phyloP scores from a whole-genome alignment of 2,113 vertebrate genomes.

The Crocuta crocuta region DNA sequence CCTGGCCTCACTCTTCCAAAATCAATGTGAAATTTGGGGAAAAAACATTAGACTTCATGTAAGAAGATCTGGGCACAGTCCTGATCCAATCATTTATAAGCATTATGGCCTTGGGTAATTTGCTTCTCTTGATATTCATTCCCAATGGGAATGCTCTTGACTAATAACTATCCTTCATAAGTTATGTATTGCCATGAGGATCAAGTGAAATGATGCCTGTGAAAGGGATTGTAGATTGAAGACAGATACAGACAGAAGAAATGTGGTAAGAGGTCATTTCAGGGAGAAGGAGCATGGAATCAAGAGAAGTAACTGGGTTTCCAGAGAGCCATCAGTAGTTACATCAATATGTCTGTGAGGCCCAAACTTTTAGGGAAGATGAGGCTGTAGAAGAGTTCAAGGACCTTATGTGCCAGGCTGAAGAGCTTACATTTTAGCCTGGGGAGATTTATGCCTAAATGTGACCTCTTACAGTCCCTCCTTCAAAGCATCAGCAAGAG shows the following conservation, averaged over 20 bases:
- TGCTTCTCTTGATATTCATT: background rate
- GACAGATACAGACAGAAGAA: background rate
- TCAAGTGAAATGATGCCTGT: background rate
- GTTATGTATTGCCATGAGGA: background rate
- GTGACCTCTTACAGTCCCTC: background rate
- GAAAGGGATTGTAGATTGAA: background rate
- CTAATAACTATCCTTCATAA: background rate
- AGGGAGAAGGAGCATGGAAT: background rate
- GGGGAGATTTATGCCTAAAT: background rate
- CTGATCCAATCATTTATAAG: background rate
- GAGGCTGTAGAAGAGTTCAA: background rate
- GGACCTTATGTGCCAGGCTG: background rate
- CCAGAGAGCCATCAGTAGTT: background rate
- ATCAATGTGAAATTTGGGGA: background rate
- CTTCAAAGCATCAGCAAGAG: background rate
- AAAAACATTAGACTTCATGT: background rate
- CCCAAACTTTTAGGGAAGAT: background rate
- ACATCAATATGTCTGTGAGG: background rate
- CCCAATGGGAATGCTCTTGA: background rate
- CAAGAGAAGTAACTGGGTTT: background rate
- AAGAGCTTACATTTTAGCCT: background rate
- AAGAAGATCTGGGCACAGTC: background rate
- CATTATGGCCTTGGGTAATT: background rate
- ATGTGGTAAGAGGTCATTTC: background rate
- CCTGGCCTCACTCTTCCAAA: background rate